A percentile compares a stretch with the other conserved stretches of the same genome.
Evolutionary conservation across 1,140 invertebrate genomes (phyloP).

Genomic region (Temnothorax nylanderi): DNA sequence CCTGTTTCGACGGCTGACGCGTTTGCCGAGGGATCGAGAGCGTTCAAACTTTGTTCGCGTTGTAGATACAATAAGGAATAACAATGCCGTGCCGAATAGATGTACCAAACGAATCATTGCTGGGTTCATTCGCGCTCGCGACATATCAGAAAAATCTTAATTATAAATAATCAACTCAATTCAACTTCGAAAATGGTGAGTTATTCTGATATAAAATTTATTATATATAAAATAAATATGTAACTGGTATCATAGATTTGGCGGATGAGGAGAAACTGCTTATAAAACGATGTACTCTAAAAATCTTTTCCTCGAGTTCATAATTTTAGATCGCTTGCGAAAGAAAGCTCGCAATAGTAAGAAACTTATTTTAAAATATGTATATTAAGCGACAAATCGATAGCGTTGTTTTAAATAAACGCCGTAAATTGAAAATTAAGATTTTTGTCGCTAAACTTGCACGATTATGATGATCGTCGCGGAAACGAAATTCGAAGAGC

Average conservation of each 20-base stretch:
- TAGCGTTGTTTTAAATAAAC: background rate
- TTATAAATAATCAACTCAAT: background rate
- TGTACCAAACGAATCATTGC: background rate
- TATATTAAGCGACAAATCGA: background rate
- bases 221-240: background rate
- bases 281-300: background rate
- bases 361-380: background rate
- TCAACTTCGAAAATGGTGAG: background rate
- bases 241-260: background rate
- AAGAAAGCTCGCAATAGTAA: background rate
- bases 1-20: conserved; percentile 49
- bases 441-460: background rate
- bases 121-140: background rate
- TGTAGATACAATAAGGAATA: background rate
- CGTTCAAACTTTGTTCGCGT: conserved; percentile 17
- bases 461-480: background rate
- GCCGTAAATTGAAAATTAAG: background rate
- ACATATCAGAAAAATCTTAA: background rate
- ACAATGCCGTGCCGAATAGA: background rate
- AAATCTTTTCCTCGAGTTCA: background rate
- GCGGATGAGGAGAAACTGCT: background rate
- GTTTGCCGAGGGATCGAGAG: background rate
- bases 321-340: background rate
- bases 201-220: background rate
- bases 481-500: background rate